Conservation (phyloP, 2,113 vertebrate species). For the Cyanoramphus novaezelandiae region DNA sequence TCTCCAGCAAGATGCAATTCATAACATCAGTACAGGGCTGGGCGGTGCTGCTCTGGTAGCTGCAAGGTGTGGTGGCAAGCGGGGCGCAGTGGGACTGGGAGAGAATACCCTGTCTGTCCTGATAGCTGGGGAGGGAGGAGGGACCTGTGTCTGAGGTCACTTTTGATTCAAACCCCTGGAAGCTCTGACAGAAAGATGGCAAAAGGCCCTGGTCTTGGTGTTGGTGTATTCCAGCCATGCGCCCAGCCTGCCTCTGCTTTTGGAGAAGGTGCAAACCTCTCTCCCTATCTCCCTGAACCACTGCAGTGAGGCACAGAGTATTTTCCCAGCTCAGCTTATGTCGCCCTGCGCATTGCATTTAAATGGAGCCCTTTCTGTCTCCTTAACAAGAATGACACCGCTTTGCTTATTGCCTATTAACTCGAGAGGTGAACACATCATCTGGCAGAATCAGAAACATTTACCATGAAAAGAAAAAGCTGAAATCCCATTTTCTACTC, state of each 20-base stretch:
- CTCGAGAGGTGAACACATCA: slow-evolving; percentile 55
- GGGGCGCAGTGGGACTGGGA: neutral
- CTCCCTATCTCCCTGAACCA: neutral
- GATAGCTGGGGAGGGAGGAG: neutral
- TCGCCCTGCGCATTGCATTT: neutral
- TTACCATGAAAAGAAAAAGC: slow-evolving; percentile 47
- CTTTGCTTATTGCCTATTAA: slow-evolving; percentile 64
- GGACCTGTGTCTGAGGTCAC: neutral
- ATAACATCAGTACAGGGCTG: fast-evolving
- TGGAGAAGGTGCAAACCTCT: neutral
- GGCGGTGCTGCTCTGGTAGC: neutral
- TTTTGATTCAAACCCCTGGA: neutral
- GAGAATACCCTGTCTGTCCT: neutral
- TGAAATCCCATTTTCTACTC: slow-evolving; percentile 55
- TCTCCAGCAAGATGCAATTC: neutral
- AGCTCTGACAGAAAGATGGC: neutral
- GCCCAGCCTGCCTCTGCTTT: neutral
- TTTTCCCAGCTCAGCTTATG: neutral
- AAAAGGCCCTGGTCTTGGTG: neutral
- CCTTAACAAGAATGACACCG: slow-evolving; percentile 20
- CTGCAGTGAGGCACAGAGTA: neutral
- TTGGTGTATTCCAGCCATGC: neutral
- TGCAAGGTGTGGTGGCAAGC: neutral
- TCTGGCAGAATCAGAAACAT: slow-evolving; percentile 54
- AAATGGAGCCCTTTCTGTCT: slow-evolving; percentile 30